Percentiles rank a stretch among this genome's conserved stretches.
These are phyloP conservation scores for Molorchus minor DNA, from an alignment of 2,888 invertebrate species.

Conservation along the genomic window DNA sequence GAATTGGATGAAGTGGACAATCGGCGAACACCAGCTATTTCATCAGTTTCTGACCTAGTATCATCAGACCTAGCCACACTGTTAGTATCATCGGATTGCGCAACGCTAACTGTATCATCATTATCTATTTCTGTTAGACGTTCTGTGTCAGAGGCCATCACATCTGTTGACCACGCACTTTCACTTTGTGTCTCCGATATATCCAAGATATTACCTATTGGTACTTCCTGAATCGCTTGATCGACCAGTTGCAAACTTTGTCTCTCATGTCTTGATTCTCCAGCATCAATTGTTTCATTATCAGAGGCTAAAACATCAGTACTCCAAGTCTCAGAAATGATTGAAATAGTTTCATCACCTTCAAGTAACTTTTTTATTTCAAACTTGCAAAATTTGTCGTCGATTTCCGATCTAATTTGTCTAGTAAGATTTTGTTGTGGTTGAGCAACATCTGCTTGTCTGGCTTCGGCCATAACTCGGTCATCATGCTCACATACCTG, in stretches of 20 bases:
- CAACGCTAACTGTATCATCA: slow-evolving; percentile 72
- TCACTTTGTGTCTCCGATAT: slow-evolving; percentile 94
- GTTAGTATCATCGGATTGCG: slow-evolving; percentile 63
- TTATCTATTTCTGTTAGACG: slow-evolving; percentile 85
- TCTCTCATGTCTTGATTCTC: slow-evolving; percentile 66
- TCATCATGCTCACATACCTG: slow-evolving; percentile 80
- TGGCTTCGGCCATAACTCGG: slow-evolving; percentile 45
- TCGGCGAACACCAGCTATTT: slow-evolving; percentile 47
- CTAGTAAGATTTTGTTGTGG: slow-evolving; percentile 66
- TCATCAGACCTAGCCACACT: slow-evolving; percentile 82
- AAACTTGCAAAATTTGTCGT: slow-evolving; percentile 98
- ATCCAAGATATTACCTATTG: slow-evolving; percentile 67
- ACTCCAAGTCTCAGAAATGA: slow-evolving; percentile 98
- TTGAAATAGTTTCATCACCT: slow-evolving; percentile 93
- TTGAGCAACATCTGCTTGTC: slow-evolving; percentile 60
- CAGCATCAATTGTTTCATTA: slow-evolving; percentile 89
- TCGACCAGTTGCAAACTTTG: slow-evolving; percentile 54
- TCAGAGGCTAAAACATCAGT: slow-evolving; percentile 98
- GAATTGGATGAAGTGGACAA: slow-evolving; percentile 42
- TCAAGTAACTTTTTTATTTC: slow-evolving; percentile 85
- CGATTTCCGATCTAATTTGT: slow-evolving; percentile 92
- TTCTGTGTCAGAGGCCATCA: slow-evolving; percentile 91
- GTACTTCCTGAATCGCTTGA: slow-evolving; percentile 60
- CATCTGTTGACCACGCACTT: slow-evolving; percentile 97
- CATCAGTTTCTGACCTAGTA: slow-evolving; percentile 69